phyloP scores from a whole-genome alignment of 2,113 vertebrate species.

The Pedionomus torquatus region DNA sequence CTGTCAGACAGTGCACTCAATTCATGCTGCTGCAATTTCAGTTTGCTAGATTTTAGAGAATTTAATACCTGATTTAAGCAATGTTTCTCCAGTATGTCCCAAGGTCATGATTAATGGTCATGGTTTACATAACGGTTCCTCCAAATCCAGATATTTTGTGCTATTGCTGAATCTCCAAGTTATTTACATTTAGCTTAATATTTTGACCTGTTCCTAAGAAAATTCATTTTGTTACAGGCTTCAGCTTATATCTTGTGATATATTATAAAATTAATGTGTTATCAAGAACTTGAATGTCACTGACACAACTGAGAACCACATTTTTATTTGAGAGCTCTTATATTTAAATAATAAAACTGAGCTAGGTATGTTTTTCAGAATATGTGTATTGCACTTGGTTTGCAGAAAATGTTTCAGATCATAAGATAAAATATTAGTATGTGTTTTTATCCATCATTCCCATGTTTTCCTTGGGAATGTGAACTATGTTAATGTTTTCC shows the following conservation, averaged over 20 bases:
- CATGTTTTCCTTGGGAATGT: not conserved
- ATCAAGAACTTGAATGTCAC: not conserved
- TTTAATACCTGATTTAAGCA: not conserved
- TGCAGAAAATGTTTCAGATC: not conserved
- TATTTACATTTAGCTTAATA: not conserved
- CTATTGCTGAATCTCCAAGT: not conserved
- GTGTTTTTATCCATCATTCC: not conserved
- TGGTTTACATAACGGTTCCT: not conserved
- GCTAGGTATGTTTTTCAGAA: not conserved
- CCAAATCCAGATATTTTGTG: not conserved
- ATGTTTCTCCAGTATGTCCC: not conserved
- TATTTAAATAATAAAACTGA: not conserved
- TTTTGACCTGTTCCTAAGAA: not conserved
- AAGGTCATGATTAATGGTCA: not conserved
- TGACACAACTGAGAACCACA: not conserved
- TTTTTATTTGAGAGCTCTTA: not conserved
- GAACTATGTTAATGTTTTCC: not conserved
- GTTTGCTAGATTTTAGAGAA: not conserved
- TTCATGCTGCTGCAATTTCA: not conserved
- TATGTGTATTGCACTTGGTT: not conserved
- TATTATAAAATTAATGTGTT: not conserved
- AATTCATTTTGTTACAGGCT: not conserved
- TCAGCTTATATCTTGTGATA: not conserved
- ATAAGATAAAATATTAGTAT: not conserved
- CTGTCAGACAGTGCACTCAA: not conserved